A percentile compares a stretch with the other conserved stretches of the same genome.
These are phyloP conservation scores for Parapsyche elsis DNA, from an alignment of 1,140 invertebrate species.

Conservation along the genomic window DNA sequence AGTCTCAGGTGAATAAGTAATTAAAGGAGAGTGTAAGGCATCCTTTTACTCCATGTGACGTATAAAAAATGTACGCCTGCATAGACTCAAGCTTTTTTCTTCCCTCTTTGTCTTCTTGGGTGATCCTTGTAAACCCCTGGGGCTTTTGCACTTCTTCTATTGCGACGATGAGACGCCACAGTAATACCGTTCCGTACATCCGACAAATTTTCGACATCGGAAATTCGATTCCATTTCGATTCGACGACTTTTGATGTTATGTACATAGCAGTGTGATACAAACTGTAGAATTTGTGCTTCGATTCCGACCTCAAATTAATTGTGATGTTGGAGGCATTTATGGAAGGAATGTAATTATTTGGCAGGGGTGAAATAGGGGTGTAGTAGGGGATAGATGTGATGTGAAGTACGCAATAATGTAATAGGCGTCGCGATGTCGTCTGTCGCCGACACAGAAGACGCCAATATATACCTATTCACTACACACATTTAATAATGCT, in stretches of 20 bases:
- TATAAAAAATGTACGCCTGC: constrained; percentile 10
- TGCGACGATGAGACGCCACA: background rate
- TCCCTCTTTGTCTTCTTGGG: background rate
- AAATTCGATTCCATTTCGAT: background rate
- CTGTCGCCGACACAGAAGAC: background rate
- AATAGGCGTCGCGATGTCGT: background rate
- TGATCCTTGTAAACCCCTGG: background rate
- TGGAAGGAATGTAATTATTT: constrained; percentile 33
- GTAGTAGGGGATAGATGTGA: constrained; percentile 7
- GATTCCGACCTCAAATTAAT: too few species aligned
- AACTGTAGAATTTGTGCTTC: too few species aligned
- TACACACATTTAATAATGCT: too few species aligned
- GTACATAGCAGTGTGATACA: too few species aligned
- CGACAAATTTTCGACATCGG: background rate
- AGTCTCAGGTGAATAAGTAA: constrained; percentile 12
- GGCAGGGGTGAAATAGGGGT: background rate
- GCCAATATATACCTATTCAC: background rate
- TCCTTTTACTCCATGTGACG: background rate
- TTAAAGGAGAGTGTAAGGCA: constrained; percentile 11
- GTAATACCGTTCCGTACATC: background rate
- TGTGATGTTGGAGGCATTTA: too few species aligned
- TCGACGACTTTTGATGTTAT: background rate
- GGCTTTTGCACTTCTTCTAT: background rate
- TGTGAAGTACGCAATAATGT: constrained; percentile 10
- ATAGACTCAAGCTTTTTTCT: background rate